Evolutionary conservation across 1,140 invertebrate genomes (phyloP).

Genomic region (Ruditapes philippinarum): DNA sequence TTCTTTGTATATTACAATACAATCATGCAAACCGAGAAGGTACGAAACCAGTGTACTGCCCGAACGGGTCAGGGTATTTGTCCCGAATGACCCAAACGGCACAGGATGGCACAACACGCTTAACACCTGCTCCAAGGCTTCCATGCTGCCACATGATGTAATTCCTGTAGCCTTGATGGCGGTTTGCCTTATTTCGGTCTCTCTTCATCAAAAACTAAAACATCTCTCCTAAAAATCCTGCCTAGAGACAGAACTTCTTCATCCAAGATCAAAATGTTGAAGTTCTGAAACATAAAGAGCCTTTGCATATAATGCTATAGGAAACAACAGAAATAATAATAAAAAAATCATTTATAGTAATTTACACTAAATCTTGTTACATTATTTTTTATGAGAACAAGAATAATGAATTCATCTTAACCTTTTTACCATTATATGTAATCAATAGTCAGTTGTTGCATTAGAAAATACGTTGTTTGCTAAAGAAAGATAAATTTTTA

Average conservation of each 20-base stretch:
- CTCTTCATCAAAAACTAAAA: neutral
- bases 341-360: no score
- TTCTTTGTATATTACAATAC: no score
- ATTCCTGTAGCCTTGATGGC: conserved; percentile 24
- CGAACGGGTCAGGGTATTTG: conserved; percentile 37
- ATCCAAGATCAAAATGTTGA: neutral
- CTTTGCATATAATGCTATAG: no score
- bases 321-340: no score
- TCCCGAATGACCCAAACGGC: conserved; percentile 35
- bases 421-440: no score
- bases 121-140: neutral
- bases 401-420: no score
- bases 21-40: neutral
- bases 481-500: no score
- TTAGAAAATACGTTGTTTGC: no score
- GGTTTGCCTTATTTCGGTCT: neutral
- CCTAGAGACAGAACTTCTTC: conserved; percentile 4
- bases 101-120: conserved; percentile 4
- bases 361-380: no score
- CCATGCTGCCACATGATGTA: conserved; percentile 19
- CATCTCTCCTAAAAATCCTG: neutral
- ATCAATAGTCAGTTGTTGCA: no score
- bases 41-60: conserved; percentile 33
- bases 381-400: no score
- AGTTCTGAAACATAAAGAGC: neutral